Evolutionary conservation across 2,113 vertebrate genomes (phyloP).

Genomic region (Grammomys surdaster): DNA sequence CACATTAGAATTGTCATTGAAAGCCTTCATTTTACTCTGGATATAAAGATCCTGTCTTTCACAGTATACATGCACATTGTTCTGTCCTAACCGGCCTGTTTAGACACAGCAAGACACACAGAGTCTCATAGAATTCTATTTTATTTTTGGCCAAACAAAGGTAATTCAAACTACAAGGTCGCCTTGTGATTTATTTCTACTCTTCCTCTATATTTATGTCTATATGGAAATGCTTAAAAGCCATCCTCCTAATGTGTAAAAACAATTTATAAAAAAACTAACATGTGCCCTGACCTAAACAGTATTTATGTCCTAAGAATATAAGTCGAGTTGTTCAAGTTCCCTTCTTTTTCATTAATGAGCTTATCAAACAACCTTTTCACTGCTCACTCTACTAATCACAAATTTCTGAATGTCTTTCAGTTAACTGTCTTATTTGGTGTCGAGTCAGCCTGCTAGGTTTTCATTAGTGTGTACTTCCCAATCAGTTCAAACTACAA

Average conservation of each 20-base stretch:
- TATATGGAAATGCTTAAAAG: background rate
- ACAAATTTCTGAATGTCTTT: slow-evolving; percentile 31
- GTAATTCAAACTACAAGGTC: background rate
- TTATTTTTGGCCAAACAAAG: background rate
- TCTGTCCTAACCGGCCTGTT: background rate
- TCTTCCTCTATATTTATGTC: background rate
- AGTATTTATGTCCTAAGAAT: background rate
- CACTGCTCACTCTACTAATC: background rate
- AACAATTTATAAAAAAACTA: background rate
- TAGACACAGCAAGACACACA: background rate
- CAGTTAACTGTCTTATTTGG: background rate
- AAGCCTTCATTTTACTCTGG: background rate
- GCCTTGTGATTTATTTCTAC: background rate
- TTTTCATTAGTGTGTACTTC: background rate
- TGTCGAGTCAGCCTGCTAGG: background rate
- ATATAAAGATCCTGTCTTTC: background rate
- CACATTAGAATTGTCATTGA: background rate
- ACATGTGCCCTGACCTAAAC: background rate
- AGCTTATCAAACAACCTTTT: background rate
- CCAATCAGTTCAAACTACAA: background rate
- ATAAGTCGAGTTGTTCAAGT: background rate
- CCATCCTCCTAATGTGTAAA: background rate
- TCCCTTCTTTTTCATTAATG: background rate
- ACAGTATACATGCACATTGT: background rate
- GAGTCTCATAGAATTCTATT: background rate